Conservation (phyloP, 2,888 invertebrate species). For the Digitonthophagus gazella region DNA sequence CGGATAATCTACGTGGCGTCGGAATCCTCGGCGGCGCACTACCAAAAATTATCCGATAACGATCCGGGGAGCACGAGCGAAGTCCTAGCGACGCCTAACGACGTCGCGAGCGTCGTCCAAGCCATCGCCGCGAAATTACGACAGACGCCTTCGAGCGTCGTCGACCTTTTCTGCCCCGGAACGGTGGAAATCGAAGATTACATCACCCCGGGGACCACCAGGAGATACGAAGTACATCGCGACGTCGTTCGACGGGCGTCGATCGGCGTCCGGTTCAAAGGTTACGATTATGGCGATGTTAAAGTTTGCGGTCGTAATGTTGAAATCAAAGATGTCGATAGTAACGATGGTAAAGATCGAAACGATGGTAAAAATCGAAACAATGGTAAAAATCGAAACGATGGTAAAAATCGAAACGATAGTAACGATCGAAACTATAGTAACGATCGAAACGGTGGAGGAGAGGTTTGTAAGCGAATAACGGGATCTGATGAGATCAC, state of each 20-base stretch:
- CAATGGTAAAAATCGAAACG: not conserved
- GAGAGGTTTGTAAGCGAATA: slow-evolving; percentile 52
- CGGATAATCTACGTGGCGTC: slow-evolving; percentile 57
- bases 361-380: not conserved
- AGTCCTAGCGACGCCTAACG: slow-evolving; percentile 40
- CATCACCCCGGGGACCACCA: slow-evolving; percentile 52
- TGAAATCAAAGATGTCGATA: slow-evolving; percentile 34
- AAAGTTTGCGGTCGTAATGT: slow-evolving; percentile 41
- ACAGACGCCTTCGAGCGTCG: slow-evolving; percentile 42
- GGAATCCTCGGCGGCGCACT: slow-evolving; percentile 47
- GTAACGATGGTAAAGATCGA: slow-evolving; percentile 39
- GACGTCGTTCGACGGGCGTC: slow-evolving; percentile 38
- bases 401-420: too few species aligned
- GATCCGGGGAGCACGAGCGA: slow-evolving; percentile 55
- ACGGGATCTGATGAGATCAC: slow-evolving; percentile 50
- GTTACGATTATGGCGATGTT: slow-evolving; percentile 46
- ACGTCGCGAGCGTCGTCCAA: slow-evolving; percentile 37
- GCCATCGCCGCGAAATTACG: slow-evolving; percentile 41
- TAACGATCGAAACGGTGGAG: not conserved
- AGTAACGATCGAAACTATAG: not conserved
- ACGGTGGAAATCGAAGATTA: slow-evolving; percentile 59
- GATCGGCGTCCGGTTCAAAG: slow-evolving; percentile 42
- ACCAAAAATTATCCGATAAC: slow-evolving; percentile 53
- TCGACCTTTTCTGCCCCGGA: slow-evolving; percentile 44
- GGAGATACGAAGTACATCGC: slow-evolving; percentile 50